Evolutionary conservation across 2,888 invertebrate species (phyloP).

Genomic region (Cataglyphis albicans): DNA sequence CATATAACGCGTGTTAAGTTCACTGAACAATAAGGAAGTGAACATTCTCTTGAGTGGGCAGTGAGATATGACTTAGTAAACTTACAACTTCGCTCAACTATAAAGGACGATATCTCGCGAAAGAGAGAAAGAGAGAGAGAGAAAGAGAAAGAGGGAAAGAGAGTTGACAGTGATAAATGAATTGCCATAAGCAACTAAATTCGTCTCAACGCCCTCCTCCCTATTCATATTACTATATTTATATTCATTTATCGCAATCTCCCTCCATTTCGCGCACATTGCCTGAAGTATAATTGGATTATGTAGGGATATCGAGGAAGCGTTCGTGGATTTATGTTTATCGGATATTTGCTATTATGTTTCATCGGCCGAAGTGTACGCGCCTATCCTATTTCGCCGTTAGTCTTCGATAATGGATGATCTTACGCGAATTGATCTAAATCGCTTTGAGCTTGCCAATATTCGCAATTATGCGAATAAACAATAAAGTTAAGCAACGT

Average conservation of each 20-base stretch:
- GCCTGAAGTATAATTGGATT: conserved; percentile 39
- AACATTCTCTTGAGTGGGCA: conserved; percentile 52
- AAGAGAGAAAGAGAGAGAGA: conserved; percentile 5
- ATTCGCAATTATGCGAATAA: conserved; percentile 11
- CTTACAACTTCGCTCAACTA: conserved; percentile 55
- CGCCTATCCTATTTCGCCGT: conserved; percentile 36
- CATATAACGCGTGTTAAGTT: conserved; percentile 48
- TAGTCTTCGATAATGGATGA: conserved; percentile 46
- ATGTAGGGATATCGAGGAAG: conserved; percentile 21
- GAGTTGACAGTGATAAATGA: conserved; percentile 52
- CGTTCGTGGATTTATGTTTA: conserved; percentile 48
- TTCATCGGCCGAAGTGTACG: conserved; percentile 25
- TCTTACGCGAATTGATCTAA: conserved; percentile 47
- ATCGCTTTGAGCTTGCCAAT: conserved; percentile 28
- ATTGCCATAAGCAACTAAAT: conserved; percentile 52
- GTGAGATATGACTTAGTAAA: conserved; percentile 56
- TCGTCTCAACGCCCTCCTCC: conserved; percentile 17
- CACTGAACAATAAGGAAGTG: conserved; percentile 53
- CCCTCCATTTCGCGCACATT: neutral
- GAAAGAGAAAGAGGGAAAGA: neutral
- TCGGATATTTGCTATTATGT: conserved; percentile 52
- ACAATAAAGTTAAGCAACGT: neutral
- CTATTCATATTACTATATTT: conserved; percentile 31
- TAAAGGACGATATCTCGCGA: conserved; percentile 51
- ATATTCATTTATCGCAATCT: conserved; percentile 22